Conservation (phyloP, 2,888 invertebrate genomes). For the Amiota mariae region DNA sequence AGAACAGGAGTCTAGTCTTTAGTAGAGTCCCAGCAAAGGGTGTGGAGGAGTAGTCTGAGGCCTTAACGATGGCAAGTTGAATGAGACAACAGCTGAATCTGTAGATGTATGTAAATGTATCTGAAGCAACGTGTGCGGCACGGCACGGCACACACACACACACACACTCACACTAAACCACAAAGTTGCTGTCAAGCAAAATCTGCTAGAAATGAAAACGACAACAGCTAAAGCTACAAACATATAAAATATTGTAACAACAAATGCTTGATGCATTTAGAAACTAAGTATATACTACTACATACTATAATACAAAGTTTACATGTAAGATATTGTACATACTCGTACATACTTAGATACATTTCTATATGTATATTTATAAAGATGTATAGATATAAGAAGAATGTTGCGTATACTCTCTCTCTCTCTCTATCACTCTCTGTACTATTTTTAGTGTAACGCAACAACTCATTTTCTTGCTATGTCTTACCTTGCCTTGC, state of each 20-base stretch:
- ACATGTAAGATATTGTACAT: no score
- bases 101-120: slow-evolving; percentile 58
- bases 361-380: neutral
- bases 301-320: no score
- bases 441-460: slow-evolving; percentile 21
- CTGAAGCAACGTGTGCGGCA: slow-evolving; percentile 37
- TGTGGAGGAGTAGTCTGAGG: slow-evolving; percentile 21
- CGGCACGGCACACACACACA: no score
- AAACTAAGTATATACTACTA: neutral
- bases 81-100: slow-evolving; percentile 52
- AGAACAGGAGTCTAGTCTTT: slow-evolving; percentile 15
- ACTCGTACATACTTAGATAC: neutral
- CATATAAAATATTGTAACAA: slow-evolving; percentile 1
- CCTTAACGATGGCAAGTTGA: slow-evolving; percentile 9
- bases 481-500: neutral
- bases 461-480: neutral
- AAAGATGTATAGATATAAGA: neutral
- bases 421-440: no score
- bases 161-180: neutral
- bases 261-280: slow-evolving; percentile 32
- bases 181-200: slow-evolving; percentile 22
- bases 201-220: slow-evolving; percentile 5
- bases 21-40: slow-evolving; percentile 16
- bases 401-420: no score
- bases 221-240: slow-evolving; percentile 22